Conservation (phyloP, 2,797 vertebrate genomes). For the Arrhamphus sclerolepis region DNA sequence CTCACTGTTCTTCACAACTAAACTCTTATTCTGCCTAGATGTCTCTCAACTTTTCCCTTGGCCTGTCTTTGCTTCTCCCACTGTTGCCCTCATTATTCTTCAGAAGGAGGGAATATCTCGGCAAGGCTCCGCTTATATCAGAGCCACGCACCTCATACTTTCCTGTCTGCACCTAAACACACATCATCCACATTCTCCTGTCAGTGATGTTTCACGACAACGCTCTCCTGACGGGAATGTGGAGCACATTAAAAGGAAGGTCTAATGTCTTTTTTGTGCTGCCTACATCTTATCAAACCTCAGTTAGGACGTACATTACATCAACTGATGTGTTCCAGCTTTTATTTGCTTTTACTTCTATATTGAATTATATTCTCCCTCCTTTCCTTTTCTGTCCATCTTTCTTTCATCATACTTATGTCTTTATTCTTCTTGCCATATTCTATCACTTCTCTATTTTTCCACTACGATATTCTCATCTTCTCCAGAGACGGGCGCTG, state of each 20-base stretch:
- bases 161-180: conserved; percentile 12
- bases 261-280: not conserved
- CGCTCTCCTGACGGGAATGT: conserved; percentile 15
- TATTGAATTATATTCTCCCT: not conserved
- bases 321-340: conserved; percentile 20
- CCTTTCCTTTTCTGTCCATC: conserved; percentile 2
- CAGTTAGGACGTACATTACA: conserved; percentile 17
- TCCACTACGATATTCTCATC: conserved; percentile 43
- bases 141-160: conserved; percentile 17
- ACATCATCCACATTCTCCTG: conserved; percentile 24
- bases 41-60: conserved; percentile 37
- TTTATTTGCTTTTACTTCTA: conserved; percentile 18
- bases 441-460: conserved; percentile 16
- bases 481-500: conserved; percentile 63
- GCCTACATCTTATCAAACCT: conserved; percentile 14
- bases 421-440: conserved; percentile 16
- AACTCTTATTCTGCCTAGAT: conserved; percentile 20
- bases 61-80: conserved; percentile 11
- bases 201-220: conserved; percentile 27
- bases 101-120: conserved; percentile 22
- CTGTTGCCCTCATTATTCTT: conserved; percentile 12
- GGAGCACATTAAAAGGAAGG: conserved; percentile 26
- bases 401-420: conserved; percentile 10
- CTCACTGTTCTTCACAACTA: conserved; percentile 25
- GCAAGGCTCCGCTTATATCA: conserved; percentile 22